These are phyloP conservation scores for Ursus arctos DNA, from an alignment of 2,113 vertebrate genomes.

Conservation along the genomic window DNA sequence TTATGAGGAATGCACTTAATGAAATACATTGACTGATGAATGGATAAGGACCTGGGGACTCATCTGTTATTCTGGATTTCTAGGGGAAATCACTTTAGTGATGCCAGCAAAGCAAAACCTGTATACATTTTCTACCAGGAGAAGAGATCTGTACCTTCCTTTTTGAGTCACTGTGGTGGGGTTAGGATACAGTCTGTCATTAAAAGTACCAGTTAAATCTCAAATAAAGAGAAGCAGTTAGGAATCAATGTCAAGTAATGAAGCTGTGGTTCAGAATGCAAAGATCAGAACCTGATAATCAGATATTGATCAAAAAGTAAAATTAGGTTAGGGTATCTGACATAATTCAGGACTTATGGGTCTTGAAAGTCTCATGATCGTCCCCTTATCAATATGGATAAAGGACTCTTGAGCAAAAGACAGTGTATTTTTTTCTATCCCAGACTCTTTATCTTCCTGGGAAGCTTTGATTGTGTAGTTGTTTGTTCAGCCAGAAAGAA, in stretches of 20 bases:
- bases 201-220: slow-evolving; percentile 12
- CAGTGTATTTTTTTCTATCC: neutral
- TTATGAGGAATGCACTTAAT: neutral
- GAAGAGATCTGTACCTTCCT: neutral
- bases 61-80: neutral
- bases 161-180: neutral
- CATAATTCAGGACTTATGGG: neutral
- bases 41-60: neutral
- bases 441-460: neutral
- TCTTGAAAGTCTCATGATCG: neutral
- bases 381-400: neutral
- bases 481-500: neutral
- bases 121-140: neutral
- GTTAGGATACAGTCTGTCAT: neutral
- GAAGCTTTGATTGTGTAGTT: neutral
- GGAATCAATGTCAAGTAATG: slow-evolving; percentile 34
- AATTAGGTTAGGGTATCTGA: neutral
- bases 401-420: neutral
- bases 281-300: neutral
- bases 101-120: neutral
- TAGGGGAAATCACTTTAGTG: neutral
- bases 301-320: slow-evolving; percentile 22
- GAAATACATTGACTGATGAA: slow-evolving; percentile 22
- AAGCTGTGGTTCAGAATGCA: slow-evolving; percentile 34
- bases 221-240: slow-evolving; percentile 55